Percentiles rank a stretch among this genome's conserved stretches.
Evolutionary conservation across 2,888 invertebrate species (phyloP).

Genomic region (Cheilosia grossa): DNA sequence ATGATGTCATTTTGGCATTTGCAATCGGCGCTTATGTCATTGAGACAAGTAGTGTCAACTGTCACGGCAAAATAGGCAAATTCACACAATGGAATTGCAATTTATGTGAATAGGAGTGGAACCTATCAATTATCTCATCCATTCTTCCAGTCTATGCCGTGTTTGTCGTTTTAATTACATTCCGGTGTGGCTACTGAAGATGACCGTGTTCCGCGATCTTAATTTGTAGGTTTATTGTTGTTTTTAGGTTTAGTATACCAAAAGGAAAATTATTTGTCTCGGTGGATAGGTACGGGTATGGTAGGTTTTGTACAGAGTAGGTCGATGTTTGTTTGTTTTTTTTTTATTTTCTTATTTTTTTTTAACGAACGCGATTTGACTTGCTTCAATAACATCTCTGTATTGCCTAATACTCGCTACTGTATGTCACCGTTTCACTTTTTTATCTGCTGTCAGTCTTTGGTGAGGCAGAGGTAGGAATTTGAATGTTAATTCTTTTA

Average conservation of each 20-base stretch:
- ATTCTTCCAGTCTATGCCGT: constrained; percentile 7
- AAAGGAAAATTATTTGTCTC: not conserved
- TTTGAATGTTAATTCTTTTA: too few relatives aligned
- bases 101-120: constrained; percentile 16
- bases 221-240: constrained; percentile 32
- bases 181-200: constrained; percentile 26
- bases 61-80: not conserved
- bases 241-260: constrained; percentile 16
- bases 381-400: too few relatives aligned
- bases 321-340: not conserved
- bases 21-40: constrained; percentile 4
- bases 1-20: constrained; percentile 20
- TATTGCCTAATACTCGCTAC: too few relatives aligned
- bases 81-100: not conserved
- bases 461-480: too few relatives aligned
- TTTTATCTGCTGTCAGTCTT: too few relatives aligned
- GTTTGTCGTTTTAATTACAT: constrained; percentile 25
- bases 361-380: not conserved
- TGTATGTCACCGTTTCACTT: too few relatives aligned
- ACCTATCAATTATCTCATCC: constrained; percentile 15
- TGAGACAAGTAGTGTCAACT: constrained; percentile 19
- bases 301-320: not conserved
- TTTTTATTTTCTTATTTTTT: too few relatives aligned
- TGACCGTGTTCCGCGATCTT: constrained; percentile 38
- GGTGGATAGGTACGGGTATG: not conserved